Evolutionary conservation across 2,888 invertebrate species (phyloP).

Genomic region (Julus scanicus): DNA sequence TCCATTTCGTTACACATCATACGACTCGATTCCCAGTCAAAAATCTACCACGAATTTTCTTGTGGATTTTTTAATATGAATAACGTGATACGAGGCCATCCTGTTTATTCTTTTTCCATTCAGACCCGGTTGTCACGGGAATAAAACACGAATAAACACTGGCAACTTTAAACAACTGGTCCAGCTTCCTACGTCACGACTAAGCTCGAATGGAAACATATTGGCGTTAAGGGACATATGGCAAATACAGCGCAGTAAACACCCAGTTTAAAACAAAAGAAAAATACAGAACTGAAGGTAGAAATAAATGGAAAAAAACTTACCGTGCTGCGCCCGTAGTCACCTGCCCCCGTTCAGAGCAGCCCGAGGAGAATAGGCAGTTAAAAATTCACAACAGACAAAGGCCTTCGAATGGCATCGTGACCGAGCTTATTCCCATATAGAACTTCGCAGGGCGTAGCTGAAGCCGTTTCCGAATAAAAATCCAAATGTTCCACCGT

Average conservation of each 20-base stretch:
- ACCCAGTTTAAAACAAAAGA: not conserved
- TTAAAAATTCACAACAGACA: conserved; percentile 36
- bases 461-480: conserved; percentile 1
- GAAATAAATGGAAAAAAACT: not conserved
- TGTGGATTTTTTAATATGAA: not conserved
- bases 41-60: not conserved
- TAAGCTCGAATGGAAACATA: not conserved
- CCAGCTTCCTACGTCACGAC: not conserved
- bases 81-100: not conserved
- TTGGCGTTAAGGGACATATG: not conserved
- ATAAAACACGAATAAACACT: conserved; percentile 37
- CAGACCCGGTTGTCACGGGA: conserved; percentile 36
- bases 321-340: conserved; percentile 45
- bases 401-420: conserved; percentile 42
- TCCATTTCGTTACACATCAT: not conserved
- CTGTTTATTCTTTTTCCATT: conserved; percentile 34
- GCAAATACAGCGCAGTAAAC: not conserved
- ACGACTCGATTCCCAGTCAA: not conserved
- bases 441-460: not conserved
- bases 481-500: conserved; percentile 32
- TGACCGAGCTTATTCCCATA: conserved; percentile 36
- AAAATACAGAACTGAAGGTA: not conserved
- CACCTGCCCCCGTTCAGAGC: conserved; percentile 41
- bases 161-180: not conserved
- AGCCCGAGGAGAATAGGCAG: conserved; percentile 40